phyloP scores from a whole-genome alignment of 2,113 vertebrate genomes.

The Parus major region DNA sequence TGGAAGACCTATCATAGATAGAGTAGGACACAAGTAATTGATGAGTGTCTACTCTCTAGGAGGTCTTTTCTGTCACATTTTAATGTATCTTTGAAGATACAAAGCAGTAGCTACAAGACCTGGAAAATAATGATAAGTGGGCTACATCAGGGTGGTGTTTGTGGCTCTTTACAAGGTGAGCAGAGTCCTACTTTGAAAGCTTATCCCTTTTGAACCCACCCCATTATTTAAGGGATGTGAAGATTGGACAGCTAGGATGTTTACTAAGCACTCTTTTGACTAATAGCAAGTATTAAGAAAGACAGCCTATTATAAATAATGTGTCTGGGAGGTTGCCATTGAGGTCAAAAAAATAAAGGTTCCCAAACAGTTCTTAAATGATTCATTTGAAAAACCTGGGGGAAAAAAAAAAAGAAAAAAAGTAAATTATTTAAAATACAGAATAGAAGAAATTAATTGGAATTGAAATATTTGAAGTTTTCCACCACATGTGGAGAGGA shows the following conservation, averaged over 20 bases:
- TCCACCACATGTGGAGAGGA: background rate
- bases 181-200: background rate
- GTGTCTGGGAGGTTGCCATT: background rate
- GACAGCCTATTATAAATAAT: background rate
- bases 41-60: background rate
- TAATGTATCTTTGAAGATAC: background rate
- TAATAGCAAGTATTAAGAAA: conserved; percentile 8
- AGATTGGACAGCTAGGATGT: conserved; percentile 11
- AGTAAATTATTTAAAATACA: background rate
- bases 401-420: background rate
- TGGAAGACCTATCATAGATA: background rate
- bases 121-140: background rate
- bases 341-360: background rate
- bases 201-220: background rate
- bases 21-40: background rate
- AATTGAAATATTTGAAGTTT: background rate
- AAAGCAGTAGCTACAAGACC: background rate
- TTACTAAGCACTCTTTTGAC: conserved; percentile 10
- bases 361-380: background rate
- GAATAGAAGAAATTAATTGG: background rate
- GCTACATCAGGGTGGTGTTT: background rate
- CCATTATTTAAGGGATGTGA: background rate
- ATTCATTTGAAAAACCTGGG: background rate
- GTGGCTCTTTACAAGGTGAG: background rate
- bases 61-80: background rate